Evolutionary conservation across 2,797 vertebrate species (phyloP), one percentile per base, ranked within the genome.

Genomic region (Platyrinchus mystaceus): DNA sequence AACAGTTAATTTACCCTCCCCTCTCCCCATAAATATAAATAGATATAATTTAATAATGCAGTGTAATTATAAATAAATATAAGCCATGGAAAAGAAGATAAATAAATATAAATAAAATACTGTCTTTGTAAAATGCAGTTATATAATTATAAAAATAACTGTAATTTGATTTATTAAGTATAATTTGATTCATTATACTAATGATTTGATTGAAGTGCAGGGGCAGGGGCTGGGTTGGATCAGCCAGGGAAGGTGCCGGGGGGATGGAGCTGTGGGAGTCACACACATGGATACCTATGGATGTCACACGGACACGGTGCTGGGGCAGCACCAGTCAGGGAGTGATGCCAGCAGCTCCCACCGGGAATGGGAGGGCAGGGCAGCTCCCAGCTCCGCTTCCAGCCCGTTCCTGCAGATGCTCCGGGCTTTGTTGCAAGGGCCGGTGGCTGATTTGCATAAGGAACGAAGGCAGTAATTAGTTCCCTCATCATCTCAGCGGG

Each of bases 391-490:
- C 22, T 19, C 62, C 2, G 5, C n/a, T 27, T 3, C 7, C n/a
- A 47, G 39, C 68, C 59, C 1, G 1, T 34, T 46, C 78, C 59
- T 7, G 46, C 55, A 32, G 83, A 34, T n/a, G 87, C 87, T 58
- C 26, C 7, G 5, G 60, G 43, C 86, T 93, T 73, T 60, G 74
- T 47, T 39, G 37, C 5, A 1, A 32, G 58, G 87, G 63, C 63
- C 49, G 9, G 30, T 1, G 37, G 17, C 67, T 91, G 32, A 91
- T 93, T 93, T 96, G 94, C 90, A 88, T 91, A 41, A 16, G 44
- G 64, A 85, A 85, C 60, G 91, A 91, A 83, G 93, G 80, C 89
- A 63, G 86, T 73, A 90, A 93, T 95, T 92, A 90, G 80, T 50
- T 59, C 36, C 24, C 88, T 94, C 87, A 84, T 79, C 76, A 34